Base-by-base conservation (phyloP, 2,113 vertebrate species). In the Caloenas nicobarica region DNA sequence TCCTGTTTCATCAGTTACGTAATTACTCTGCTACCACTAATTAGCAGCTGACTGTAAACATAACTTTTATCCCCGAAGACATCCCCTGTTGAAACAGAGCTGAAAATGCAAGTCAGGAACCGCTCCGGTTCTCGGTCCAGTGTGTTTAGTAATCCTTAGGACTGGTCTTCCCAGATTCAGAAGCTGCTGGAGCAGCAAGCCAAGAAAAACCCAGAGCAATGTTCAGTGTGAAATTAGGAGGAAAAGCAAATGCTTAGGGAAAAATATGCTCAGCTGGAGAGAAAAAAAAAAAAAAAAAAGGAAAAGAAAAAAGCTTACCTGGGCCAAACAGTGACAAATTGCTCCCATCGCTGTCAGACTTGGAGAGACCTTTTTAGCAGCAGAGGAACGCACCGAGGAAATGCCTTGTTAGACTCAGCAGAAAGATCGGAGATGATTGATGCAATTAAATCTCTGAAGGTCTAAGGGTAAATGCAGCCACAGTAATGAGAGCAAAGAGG, bases 1-100 rank as follows among this genome's bases (percentile, higher is more conserved):
- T 42, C 58, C 40, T 84, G 64, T 93, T 91, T 66, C 96, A 90
- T 91, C 72, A 60, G 81, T 92, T 97, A 60, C 96, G 66, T 95
- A 96, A 97, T 96, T 94, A 90, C 58, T 29, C 82, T 91, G 93
- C 77, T 40, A 71, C 40, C 48, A 10, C 68, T 94, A 97, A 97
- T 98, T 96, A 97, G 83, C 79, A 81, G 81, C 65, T 90, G 69
- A 81, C 91, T 86, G 93, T 46, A 96, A 95, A 68, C n/a, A n/a
- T 16, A 94, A 91, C 84, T 78, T 60, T 74, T 9, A 81, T 91
- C 96, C 91, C 92, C 70, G 66, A 94, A 95, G 91, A 91, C 9
- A 0, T 74, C 40, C 88, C 60, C 64, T 9, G 46, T 64, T 86
- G 3, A 80, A 94, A 56, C 76, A 11, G 0, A 9, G 57, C 88